Conservation (phyloP, 1,140 invertebrate species). For the Orussus abietinus region DNA sequence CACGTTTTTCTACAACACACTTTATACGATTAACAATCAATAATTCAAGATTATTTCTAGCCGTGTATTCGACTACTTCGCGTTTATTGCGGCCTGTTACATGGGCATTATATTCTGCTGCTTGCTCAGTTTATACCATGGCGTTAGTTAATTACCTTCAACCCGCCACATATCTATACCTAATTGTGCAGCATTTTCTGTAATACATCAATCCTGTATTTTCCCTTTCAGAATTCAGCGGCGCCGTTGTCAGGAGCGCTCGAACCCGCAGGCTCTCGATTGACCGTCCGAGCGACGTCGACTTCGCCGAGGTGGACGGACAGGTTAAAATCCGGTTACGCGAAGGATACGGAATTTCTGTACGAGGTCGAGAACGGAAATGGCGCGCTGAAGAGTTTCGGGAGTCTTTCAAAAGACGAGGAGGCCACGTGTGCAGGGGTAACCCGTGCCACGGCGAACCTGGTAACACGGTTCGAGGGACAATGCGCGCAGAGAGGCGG, state of each 20-base stretch:
- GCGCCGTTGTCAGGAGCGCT: not conserved
- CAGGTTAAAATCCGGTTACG: not conserved
- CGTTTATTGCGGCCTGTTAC: too few species aligned
- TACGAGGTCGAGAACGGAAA: too few species aligned
- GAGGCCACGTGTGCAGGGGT: constrained; percentile 19
- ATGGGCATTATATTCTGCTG: not conserved
- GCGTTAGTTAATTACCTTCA: too few species aligned
- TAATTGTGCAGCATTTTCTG: too few species aligned
- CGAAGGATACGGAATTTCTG: not conserved
- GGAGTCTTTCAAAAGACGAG: constrained; percentile 4
- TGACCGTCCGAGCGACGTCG: not conserved
- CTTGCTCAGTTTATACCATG: not conserved
- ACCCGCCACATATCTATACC: too few species aligned
- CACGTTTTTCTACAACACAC: too few species aligned
- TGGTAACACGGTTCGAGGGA: too few species aligned
- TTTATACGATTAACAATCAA: too few species aligned
- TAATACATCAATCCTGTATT: too few species aligned
- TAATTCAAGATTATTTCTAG: too few species aligned
- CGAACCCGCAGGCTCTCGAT: not conserved
- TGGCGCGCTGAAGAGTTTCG: not conserved
- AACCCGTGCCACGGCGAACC: too few species aligned
- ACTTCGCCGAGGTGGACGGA: constrained; percentile 1
- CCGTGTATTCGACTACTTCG: too few species aligned
- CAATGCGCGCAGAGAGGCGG: constrained; percentile 26
- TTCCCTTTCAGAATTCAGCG: not conserved